Percentiles rank a stretch among this genome's conserved stretches.
Evolutionary conservation across 2,797 vertebrate species (phyloP).

Genomic region (Capromys pilorides): DNA sequence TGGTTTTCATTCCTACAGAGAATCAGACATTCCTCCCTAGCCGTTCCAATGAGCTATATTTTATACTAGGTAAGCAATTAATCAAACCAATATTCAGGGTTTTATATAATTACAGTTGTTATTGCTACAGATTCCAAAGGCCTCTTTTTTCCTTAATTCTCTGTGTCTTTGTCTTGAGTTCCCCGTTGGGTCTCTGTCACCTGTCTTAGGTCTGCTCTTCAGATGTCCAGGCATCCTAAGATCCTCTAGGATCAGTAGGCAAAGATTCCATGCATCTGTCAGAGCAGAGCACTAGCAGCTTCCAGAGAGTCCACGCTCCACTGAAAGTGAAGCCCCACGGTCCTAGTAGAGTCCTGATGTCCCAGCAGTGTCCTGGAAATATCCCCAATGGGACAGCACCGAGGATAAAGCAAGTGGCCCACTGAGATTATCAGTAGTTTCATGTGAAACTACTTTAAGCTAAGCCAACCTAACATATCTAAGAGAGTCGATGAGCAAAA

Average conservation of each 20-base stretch:
- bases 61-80: not conserved
- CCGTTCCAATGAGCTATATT: not conserved
- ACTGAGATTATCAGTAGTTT: not conserved
- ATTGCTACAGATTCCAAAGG: not conserved
- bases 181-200: not conserved
- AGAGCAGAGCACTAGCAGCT: not conserved
- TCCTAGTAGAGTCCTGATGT: not conserved
- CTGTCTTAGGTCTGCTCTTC: not conserved
- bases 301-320: not conserved
- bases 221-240: not conserved
- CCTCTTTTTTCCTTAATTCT: not conserved
- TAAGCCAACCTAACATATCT: not conserved
- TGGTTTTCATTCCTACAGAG: not conserved
- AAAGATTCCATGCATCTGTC: fast-evolving
- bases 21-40: not conserved
- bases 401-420: not conserved
- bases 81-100: not conserved
- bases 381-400: not conserved
- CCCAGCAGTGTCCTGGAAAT: fast-evolving
- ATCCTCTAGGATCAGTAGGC: not conserved
- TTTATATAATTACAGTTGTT: not conserved
- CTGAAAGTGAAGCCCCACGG: not conserved
- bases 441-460: not conserved
- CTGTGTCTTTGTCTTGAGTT: not conserved
- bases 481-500: not conserved